phyloP scores from a whole-genome alignment of 2,113 vertebrate genomes.

The Gallinago undulata region DNA sequence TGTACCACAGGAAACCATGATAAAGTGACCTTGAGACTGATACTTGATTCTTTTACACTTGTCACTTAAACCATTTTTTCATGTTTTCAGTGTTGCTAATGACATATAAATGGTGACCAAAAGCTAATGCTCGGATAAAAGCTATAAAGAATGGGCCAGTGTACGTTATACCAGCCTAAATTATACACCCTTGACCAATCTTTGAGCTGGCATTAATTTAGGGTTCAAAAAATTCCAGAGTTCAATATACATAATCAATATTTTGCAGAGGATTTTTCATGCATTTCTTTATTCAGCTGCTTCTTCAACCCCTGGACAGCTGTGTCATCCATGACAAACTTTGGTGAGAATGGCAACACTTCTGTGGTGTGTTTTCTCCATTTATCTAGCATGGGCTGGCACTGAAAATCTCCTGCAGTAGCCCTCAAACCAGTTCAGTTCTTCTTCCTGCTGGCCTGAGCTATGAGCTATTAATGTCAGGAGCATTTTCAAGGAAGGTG shows the following conservation, averaged over 20 bases:
- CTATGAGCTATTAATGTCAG: neutral
- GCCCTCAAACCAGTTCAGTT: neutral
- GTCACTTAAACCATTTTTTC: neutral
- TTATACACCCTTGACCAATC: rapidly evolving
- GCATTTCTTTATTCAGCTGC: neutral
- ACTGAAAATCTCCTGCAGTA: neutral
- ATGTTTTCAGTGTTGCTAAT: neutral
- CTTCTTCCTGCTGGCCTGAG: neutral
- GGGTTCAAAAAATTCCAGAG: neutral
- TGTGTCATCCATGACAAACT: neutral
- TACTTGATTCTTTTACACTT: neutral
- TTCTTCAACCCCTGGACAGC: neutral
- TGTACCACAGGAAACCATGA: neutral
- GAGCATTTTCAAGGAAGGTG: neutral
- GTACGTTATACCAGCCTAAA: neutral
- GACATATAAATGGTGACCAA: neutral
- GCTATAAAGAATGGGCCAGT: neutral
- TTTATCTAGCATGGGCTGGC: neutral
- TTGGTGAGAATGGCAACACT: neutral
- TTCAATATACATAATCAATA: neutral
- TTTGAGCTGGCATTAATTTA: neutral
- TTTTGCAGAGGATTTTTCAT: neutral
- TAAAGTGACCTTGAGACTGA: neutral
- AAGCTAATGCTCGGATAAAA: neutral
- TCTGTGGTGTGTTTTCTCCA: neutral